Evolutionary conservation across 2,888 invertebrate genomes (phyloP), one percentile per base, ranked within the genome.

Genomic region (Thysanoteuthis rhombus): DNA sequence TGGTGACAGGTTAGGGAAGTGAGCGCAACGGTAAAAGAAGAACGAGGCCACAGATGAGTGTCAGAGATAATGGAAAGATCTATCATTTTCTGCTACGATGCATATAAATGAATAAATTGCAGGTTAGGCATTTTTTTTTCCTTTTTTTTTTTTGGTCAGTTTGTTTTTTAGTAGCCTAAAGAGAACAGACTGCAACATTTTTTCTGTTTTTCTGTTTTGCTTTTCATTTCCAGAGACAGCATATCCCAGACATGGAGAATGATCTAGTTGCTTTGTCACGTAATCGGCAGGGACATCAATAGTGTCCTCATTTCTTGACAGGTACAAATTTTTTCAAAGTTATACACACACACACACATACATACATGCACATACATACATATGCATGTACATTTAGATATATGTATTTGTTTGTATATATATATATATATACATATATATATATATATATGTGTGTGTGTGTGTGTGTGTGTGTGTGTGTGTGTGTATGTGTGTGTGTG

Each of bases 271-370:
- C n/a, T 75, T 75, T 19, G 75, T 75, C 75, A 75, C 75, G 75
- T 75, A 75, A 75, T 75, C 75, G 75, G 75, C 75, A 75, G 75
- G 75, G 75, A 75, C 75, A 75, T 75, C 75, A 75, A 75, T 75
- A 75, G 75, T 75, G 75, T 75, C 75, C 75, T 75, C 75, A 75
- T 75, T 75, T n/a, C 75, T 75, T 75, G 75, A 75, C 75, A 75
- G 75, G 75, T n/a, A 75, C 75, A 75, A 28, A 75, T 75, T 75
- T 75, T 75, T 75, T 75, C 12, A 19, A 75, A 75, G 75, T 75
- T 12, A 75, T 1, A n/a, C n/a, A n/a, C n/a, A 75, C n/a, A 75
- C n/a, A 75, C 12, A n/a, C 16, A 75, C 16, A 75, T 16, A 75
- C 8, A 75, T 2, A 75, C 19, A 75, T 0, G n/a, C 8, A 32